These are phyloP conservation scores for Amblyopsis hoosieri DNA, from an alignment of 2,797 vertebrate genomes.

Conservation along the genomic window DNA sequence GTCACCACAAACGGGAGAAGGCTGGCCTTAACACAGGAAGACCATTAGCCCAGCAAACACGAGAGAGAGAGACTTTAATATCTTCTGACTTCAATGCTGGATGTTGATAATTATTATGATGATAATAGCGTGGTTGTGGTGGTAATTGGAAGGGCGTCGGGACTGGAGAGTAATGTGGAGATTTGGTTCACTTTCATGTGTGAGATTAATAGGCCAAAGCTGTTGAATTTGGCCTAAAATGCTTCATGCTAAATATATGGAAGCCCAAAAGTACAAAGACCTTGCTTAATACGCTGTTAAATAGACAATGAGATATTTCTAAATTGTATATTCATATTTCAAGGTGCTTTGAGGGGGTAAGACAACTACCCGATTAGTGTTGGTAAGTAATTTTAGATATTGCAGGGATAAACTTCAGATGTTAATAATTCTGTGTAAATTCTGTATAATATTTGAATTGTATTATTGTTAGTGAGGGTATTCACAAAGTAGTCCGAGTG, in stretches of 20 bases:
- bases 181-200: conserved; percentile 21
- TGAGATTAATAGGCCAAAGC: conserved; percentile 24
- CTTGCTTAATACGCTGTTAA: not conserved
- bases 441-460: conserved; percentile 74
- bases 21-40: conserved; percentile 14
- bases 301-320: conserved; percentile 15
- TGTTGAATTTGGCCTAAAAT: conserved; percentile 36
- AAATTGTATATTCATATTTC: conserved; percentile 5
- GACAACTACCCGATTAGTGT: conserved; percentile 22
- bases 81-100: conserved; percentile 54
- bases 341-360: conserved; percentile 28
- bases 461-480: conserved; percentile 55
- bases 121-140: conserved; percentile 42
- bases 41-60: conserved; percentile 28
- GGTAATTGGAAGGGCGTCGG: conserved; percentile 23
- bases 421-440: conserved; percentile 63
- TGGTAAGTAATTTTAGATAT: conserved; percentile 19
- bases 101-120: conserved; percentile 43
- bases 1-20: conserved; percentile 13
- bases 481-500: conserved; percentile 29
- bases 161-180: conserved; percentile 13
- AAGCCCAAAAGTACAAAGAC: conserved; percentile 12
- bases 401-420: conserved; percentile 18
- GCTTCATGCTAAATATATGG: conserved; percentile 26
- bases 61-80: conserved; percentile 35